phyloP scores from a whole-genome alignment of 1,140 invertebrate species.

The Drosophila carrolli region DNA sequence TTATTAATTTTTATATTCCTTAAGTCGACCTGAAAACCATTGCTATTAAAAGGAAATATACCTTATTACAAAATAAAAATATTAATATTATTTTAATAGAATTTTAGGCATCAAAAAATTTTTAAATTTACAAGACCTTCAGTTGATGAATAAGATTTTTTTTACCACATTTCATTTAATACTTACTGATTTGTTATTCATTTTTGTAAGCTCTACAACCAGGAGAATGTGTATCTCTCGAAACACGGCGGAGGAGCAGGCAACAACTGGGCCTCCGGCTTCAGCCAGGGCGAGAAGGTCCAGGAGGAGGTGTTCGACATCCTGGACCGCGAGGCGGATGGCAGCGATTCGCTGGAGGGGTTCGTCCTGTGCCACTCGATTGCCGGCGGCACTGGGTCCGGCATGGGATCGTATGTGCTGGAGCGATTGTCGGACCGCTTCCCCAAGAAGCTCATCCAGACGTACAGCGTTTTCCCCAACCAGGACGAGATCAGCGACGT shows the following conservation, averaged over 20 bases:
- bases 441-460: slow-evolving; percentile 99
- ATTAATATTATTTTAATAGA: too few relatives aligned
- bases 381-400: slow-evolving; percentile 99
- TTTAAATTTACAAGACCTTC: too few relatives aligned
- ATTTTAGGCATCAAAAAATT: too few relatives aligned
- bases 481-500: slow-evolving; percentile 99
- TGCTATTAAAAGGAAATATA: too few relatives aligned
- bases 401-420: slow-evolving; percentile 98
- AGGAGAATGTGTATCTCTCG: slow-evolving; percentile 98
- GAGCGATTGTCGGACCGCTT: slow-evolving; percentile 97
- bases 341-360: slow-evolving; percentile 99
- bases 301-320: slow-evolving; percentile 99
- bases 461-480: slow-evolving; percentile 99
- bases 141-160: too few relatives aligned
- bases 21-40: too few relatives aligned
- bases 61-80: too few relatives aligned
- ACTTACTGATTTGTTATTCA: background rate
- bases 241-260: slow-evolving; percentile 99
- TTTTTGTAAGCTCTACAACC: slow-evolving; percentile 93
- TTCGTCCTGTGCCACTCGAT: slow-evolving; percentile 99
- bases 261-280: slow-evolving; percentile 99
- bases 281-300: slow-evolving; percentile 95
- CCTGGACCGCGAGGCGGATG: slow-evolving; percentile 99
- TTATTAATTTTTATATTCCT: too few relatives aligned
- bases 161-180: too few relatives aligned